Base-by-base conservation (phyloP, 2,888 invertebrate genomes). In the Synanthedon andrenaeformis region DNA sequence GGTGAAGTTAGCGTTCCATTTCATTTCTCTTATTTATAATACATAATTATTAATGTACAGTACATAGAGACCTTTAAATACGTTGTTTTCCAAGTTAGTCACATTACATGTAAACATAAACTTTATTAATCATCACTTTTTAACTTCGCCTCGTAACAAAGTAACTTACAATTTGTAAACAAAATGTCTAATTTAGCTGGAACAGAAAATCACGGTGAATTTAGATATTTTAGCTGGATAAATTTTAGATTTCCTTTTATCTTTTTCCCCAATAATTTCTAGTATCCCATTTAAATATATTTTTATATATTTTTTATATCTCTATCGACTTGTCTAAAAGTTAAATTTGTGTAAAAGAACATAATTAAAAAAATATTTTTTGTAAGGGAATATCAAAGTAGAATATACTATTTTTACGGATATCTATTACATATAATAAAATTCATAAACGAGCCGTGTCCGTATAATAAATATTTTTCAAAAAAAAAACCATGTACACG, bases 151-250 rank as follows among this genome's bases (percentile, higher is more conserved):
- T 45, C 13, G 35, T 10, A 23, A 23, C 13, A 45, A 45, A 45
- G 4, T 13, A 45, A 55, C 57, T 57, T 57, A 55, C 55, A 57
- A 54, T 42, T 17, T 53, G 12, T 50, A 35, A 55, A 49, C 17
- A 6, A 52, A 54, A 28, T 45, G 6, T 45, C 45, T 45, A 45
- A 41, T 52, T 23, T 42, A 50, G 62, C 67, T 68, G 67, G 60
- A 66, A 68, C 63, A 67, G 56, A 67, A 67, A 67, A 52, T 58
- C 19, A 53, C 53, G 51, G 41, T 59, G 54, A 56, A 59, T n/a
- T n/a, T n/a, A n/a, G n/a, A n/a, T n/a, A n/a, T n/a, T n/a, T n/a
- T 59, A 55, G 4, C 23, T 17, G 54, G 52, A 52, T 42, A 42
- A 1, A 23, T 51, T 56, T 49, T 35, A 8, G 8, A 35, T 35